Conservation (phyloP, 2,113 vertebrate species). For the Nibea albiflora region DNA sequence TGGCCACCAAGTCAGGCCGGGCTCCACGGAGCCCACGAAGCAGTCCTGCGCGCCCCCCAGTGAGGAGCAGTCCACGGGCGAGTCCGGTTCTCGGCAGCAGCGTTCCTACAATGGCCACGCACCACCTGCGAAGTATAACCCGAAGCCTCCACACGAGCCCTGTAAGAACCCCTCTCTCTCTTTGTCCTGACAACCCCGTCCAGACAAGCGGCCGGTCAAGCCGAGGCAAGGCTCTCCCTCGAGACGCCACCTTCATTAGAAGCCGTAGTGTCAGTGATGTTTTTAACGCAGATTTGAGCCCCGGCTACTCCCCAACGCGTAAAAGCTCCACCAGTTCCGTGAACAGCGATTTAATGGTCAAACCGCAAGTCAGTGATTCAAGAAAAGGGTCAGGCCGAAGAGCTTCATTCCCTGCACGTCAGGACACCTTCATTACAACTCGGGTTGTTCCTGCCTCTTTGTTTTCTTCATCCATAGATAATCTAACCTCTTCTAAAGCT, state of each 20-base stretch:
- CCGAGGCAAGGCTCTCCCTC: constrained; percentile 56
- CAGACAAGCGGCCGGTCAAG: constrained; percentile 21
- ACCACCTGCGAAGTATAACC: constrained; percentile 75
- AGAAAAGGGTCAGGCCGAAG: constrained; percentile 42
- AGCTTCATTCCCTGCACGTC: constrained; percentile 63
- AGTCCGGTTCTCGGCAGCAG: constrained; percentile 75
- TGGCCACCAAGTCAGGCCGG: constrained; percentile 81
- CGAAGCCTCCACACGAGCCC: constrained; percentile 84
- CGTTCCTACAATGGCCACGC: constrained; percentile 67
- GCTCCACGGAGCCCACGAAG: constrained; percentile 79
- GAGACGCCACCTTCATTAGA: constrained; percentile 79
- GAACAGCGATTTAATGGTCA: constrained; percentile 45
- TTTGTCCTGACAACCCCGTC: constrained; percentile 37
- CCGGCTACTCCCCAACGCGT: background rate
- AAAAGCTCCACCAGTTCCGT: constrained; percentile 55
- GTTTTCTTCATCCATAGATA: constrained; percentile 55
- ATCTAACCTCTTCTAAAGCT: constrained; percentile 64
- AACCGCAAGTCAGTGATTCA: constrained; percentile 32
- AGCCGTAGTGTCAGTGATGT: constrained; percentile 73
- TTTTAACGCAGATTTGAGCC: constrained; percentile 34
- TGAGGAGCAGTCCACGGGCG: constrained; percentile 78
- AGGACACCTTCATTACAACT: constrained; percentile 78
- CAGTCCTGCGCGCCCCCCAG: constrained; percentile 74
- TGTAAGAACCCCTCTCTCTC: constrained; percentile 79
- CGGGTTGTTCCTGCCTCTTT: constrained; percentile 58